Conservation (phyloP, 92 coral and sea anemone species). For the Epizoanthus rinbou region DNA sequence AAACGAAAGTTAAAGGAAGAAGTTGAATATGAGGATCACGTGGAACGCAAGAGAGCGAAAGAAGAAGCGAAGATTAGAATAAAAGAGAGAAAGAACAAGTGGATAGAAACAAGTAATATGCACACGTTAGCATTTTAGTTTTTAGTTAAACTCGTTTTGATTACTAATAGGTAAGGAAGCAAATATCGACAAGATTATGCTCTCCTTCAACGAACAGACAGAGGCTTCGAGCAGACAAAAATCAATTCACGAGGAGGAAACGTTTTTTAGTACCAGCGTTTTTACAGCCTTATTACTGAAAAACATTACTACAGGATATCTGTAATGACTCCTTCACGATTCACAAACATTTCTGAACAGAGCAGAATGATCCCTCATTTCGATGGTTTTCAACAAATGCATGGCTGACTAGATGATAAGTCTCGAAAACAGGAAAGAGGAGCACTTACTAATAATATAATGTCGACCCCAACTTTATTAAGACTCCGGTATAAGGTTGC, state of each 20-base stretch:
- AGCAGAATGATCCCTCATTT: too few relatives aligned
- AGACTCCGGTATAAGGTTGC: too few relatives aligned
- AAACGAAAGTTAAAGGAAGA: conserved; percentile 37
- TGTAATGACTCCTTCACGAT: not conserved
- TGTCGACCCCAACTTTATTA: too few relatives aligned
- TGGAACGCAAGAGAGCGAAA: conserved; percentile 23
- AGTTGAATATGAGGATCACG: conserved; percentile 9
- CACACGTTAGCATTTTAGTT: conserved; percentile 14
- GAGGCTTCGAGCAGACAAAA: not conserved
- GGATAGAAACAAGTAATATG: conserved; percentile 3
- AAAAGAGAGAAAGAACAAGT: not conserved
- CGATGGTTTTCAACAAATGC: too few relatives aligned
- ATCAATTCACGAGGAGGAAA: not conserved
- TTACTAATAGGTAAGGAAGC: not conserved
- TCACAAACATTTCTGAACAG: too few relatives aligned
- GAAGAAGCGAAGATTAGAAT: not conserved
- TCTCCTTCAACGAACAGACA: not conserved
- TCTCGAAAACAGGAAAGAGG: too few relatives aligned
- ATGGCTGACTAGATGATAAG: too few relatives aligned
- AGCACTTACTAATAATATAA: too few relatives aligned
- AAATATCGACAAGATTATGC: not conserved
- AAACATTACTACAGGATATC: not conserved
- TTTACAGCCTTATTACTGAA: too few relatives aligned
- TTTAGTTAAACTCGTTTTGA: not conserved
- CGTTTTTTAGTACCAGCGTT: not conserved